A percentile compares a stretch with the other conserved stretches of the same genome.
phyloP scores from a whole-genome alignment of 2,888 invertebrate genomes.

The Rambutsinella grinnellia region DNA sequence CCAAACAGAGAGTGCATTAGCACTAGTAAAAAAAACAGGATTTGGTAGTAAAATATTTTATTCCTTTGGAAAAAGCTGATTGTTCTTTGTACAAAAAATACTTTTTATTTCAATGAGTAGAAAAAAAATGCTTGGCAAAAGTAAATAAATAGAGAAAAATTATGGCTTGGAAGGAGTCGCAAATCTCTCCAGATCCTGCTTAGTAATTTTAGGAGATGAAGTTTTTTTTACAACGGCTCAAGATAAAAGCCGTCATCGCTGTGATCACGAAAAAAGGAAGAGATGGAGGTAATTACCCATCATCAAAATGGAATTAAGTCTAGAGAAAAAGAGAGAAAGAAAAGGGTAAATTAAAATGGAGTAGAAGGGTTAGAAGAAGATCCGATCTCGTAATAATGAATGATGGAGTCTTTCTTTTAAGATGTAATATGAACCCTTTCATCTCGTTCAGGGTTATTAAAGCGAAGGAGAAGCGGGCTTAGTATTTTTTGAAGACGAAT shows the following conservation, averaged over 20 bases:
- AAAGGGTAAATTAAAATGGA: slow-evolving; percentile 3
- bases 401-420: not conserved
- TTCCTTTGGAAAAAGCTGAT: not conserved
- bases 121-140: no score
- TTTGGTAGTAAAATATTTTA: slow-evolving; percentile 1
- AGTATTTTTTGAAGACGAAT: no score
- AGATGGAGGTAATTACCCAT: slow-evolving; percentile 51
- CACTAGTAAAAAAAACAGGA: slow-evolving; percentile 28
- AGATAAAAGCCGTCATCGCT: slow-evolving; percentile 15
- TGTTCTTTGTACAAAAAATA: not conserved
- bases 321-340: slow-evolving; percentile 8
- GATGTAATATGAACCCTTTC: slow-evolving; percentile 38
- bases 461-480: no score
- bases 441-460: slow-evolving; percentile 42
- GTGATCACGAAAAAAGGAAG: slow-evolving; percentile 9
- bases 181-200: not conserved
- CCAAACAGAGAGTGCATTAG: slow-evolving; percentile 35
- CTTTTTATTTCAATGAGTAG: no score
- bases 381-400: slow-evolving; percentile 2
- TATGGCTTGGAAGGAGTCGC: not conserved
- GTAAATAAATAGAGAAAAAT: no score
- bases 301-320: slow-evolving; percentile 54
- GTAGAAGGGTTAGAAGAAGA: not conserved
- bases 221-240: no score
- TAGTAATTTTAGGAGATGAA: not conserved